Evolutionary conservation across 2,113 vertebrate species (phyloP).

Genomic region (Pelmatolapia mariae): DNA sequence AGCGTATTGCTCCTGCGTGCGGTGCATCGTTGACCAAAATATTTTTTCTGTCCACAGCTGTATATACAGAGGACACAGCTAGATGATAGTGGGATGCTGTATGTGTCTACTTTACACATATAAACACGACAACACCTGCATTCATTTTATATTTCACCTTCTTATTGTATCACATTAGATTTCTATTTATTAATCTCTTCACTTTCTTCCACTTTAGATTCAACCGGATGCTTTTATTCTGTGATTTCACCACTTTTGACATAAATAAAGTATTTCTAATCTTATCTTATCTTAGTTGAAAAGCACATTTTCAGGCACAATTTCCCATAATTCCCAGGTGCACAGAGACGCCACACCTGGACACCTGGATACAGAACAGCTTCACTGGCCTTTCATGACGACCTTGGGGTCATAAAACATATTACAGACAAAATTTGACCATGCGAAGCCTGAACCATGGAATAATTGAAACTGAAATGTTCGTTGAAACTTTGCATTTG

Average conservation of each 20-base stretch:
- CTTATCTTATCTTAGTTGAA: accelerated
- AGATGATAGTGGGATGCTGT: background rate
- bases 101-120: background rate
- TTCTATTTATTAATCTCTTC: accelerated
- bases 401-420: background rate
- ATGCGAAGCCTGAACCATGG: accelerated
- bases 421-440: accelerated
- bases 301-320: background rate
- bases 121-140: background rate
- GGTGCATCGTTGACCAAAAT: background rate
- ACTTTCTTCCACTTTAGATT: accelerated
- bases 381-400: accelerated
- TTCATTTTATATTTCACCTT: background rate
- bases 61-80: background rate
- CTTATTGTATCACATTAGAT: background rate
- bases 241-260: background rate
- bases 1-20: background rate
- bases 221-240: accelerated
- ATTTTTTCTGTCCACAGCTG: background rate
- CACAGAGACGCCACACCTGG: background rate
- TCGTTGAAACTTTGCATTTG: background rate
- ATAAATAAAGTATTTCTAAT: background rate
- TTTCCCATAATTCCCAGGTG: background rate
- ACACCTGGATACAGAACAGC: background rate
- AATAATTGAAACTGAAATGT: background rate